Evolutionary conservation across 1,140 invertebrate genomes (phyloP).

Genomic region (Cydia strobilella): DNA sequence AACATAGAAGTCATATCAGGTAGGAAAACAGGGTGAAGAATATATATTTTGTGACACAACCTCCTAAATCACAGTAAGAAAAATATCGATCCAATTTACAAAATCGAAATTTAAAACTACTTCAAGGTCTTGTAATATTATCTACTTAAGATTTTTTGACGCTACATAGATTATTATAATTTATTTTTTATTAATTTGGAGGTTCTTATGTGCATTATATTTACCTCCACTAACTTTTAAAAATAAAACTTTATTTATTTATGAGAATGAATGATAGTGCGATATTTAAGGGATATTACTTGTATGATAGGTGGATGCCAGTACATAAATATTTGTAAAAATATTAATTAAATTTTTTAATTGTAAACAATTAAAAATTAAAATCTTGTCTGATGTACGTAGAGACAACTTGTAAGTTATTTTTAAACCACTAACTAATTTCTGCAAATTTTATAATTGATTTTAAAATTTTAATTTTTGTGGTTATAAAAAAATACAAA

Average conservation of each 20-base stretch:
- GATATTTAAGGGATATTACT: slow-evolving; percentile 1
- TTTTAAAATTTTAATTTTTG: too few species aligned
- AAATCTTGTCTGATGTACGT: background rate
- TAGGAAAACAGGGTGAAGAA: slow-evolving; percentile 55
- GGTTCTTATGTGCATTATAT: background rate
- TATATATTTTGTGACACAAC: slow-evolving; percentile 22
- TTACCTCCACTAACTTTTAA: background rate
- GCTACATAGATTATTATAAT: background rate
- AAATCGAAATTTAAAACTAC: background rate
- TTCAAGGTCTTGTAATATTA: background rate
- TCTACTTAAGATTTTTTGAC: background rate
- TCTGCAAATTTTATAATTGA: too few species aligned
- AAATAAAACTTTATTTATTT: background rate
- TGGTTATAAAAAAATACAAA: too few species aligned
- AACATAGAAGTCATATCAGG: slow-evolving; percentile 50
- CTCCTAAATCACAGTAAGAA: slow-evolving; percentile 7
- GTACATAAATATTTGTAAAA: background rate
- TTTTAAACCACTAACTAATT: too few species aligned
- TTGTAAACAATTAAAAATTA: too few species aligned
- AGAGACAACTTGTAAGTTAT: background rate
- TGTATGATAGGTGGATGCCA: background rate
- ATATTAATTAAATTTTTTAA: background rate
- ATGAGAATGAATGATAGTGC: background rate
- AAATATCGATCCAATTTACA: background rate
- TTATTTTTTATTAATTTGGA: background rate